Base-by-base conservation (phyloP, 1,140 invertebrate genomes). In the Adoxophyes honmai region DNA sequence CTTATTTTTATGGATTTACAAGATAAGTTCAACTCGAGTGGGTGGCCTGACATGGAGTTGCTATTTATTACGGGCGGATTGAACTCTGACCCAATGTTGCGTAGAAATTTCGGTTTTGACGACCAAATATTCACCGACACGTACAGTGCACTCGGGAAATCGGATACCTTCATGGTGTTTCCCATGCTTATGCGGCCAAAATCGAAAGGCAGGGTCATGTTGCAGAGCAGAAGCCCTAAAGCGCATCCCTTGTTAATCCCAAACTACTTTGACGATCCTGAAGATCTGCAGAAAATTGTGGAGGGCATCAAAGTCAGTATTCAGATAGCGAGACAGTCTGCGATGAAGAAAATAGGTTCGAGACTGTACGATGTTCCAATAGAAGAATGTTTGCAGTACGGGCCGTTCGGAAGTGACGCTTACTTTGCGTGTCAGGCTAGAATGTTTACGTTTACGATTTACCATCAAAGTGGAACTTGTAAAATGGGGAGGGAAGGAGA, bases 161-260 rank as follows among this genome's bases (percentile, higher is more conserved):
- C 78, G 33, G 89, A 94, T 34, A 81, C 91, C 0, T 94, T 93
- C 64, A 91, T 91, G 75, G 88, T 95, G 15, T 92, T 93, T 21
- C 93, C 91, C 0, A 93, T 94, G 90, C 80, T 95, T 0, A 78
- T 96, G 82, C 86, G 93, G 38, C 95, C 96, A 0, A 93, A 94
- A 79, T 95, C 94, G 28, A 90, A 89, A 52, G 96, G 96, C 1
- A 91, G 89, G 56, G 90, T 97, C 18, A 90, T 91, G 73, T 82
- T 97, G 1, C 88, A 90, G 57, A 91, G 90, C 59, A 92, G 79
- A 38, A 92, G 96, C 85, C 95, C 96, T 3, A 91, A 91, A 42
- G 89, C 92, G 7, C 93, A 95, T 71, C 97, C 97, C 0, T 81
- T 92, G n/a, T 93, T 98, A 11, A 92, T 95, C 68, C 93, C 96